Conservation (phyloP, 2,113 vertebrate genomes). For the Tychaedon coryphoeus region DNA sequence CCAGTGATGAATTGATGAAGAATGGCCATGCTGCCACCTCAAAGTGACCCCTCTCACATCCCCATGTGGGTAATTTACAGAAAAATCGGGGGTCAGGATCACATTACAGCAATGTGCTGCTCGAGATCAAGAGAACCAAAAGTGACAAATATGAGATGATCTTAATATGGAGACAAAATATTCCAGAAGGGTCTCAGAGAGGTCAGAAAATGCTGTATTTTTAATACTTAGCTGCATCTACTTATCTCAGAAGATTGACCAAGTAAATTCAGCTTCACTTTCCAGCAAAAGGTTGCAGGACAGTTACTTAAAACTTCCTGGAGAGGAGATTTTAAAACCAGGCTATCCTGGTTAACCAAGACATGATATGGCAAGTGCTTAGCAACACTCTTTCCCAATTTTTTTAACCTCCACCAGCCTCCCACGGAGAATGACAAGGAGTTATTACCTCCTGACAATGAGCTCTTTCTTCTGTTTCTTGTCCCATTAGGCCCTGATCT, state of each 20-base stretch:
- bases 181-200: background rate
- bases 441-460: conserved; percentile 61
- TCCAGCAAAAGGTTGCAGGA: background rate
- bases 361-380: conserved; percentile 25
- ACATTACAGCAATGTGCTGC: background rate
- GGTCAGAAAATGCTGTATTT: background rate
- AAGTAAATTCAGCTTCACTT: background rate
- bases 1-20: accelerated
- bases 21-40: background rate
- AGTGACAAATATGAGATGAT: background rate
- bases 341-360: background rate
- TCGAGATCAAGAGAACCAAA: background rate
- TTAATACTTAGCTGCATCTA: background rate
- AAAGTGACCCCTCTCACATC: background rate
- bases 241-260: background rate
- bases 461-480: conserved; percentile 63
- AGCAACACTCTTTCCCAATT: conserved; percentile 19
- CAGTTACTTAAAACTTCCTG: background rate
- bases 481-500: conserved; percentile 64
- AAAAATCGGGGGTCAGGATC: background rate
- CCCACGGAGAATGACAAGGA: conserved; percentile 62
- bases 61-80: background rate
- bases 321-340: background rate
- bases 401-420: conserved; percentile 56
- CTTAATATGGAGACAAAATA: background rate